phyloP scores from a whole-genome alignment of 1,140 invertebrate species.

The Chrysoperla carnea region DNA sequence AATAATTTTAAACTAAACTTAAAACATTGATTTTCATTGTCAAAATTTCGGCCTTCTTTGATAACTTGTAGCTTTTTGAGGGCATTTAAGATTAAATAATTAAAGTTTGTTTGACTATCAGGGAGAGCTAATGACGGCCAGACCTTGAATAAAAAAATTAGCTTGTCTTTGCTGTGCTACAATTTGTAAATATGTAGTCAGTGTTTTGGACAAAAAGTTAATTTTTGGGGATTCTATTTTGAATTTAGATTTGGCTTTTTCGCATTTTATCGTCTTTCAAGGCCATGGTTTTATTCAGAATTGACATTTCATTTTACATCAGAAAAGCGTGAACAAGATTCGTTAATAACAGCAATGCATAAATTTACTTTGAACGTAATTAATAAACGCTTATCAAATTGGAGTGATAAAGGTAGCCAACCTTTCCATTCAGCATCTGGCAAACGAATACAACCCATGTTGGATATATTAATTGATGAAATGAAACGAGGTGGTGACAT shows the following conservation, averaged over 20 bases:
- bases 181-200: too few relatives aligned
- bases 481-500: slow-evolving; percentile 29
- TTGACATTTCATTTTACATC: slow-evolving; percentile 29
- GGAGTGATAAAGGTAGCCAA: slow-evolving; percentile 1
- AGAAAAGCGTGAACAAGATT: slow-evolving; percentile 25
- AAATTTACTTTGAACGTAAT: slow-evolving; percentile 34
- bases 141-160: too few relatives aligned
- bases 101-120: too few relatives aligned
- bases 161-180: too few relatives aligned
- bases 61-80: too few relatives aligned
- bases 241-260: slow-evolving; percentile 22
- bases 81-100: too few relatives aligned
- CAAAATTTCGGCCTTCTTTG: too few relatives aligned
- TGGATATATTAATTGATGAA: slow-evolving; percentile 55
- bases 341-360: slow-evolving; percentile 34
- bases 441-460: slow-evolving; percentile 37
- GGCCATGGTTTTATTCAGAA: slow-evolving; percentile 38
- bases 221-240: too few relatives aligned
- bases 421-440: background rate
- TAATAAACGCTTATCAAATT: slow-evolving; percentile 6
- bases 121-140: too few relatives aligned
- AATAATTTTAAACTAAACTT: too few relatives aligned
- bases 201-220: too few relatives aligned
- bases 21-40: too few relatives aligned
- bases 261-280: slow-evolving; percentile 27